Evolutionary conservation across 2,113 vertebrate genomes (phyloP).

Genomic region (Pachycephala philippinensis): DNA sequence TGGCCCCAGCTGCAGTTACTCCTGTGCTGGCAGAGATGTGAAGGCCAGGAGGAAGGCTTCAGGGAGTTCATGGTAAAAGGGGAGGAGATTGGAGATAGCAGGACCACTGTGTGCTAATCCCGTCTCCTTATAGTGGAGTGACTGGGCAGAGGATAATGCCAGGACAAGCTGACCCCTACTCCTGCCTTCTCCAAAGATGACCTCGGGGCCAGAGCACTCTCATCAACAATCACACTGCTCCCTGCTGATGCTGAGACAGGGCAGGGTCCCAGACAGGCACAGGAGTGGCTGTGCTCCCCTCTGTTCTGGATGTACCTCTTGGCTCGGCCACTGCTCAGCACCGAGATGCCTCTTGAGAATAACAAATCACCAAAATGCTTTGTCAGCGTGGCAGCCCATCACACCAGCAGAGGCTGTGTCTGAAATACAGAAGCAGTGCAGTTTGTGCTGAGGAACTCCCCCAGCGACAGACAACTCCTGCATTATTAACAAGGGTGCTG

Average conservation of each 20-base stretch:
- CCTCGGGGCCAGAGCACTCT: background rate
- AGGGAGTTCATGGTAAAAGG: background rate
- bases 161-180: background rate
- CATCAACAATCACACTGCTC: background rate
- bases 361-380: conserved; percentile 28
- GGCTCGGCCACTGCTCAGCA: background rate
- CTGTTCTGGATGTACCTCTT: background rate
- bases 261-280: background rate
- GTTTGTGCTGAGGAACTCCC: conserved; percentile 54
- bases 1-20: background rate
- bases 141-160: background rate
- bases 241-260: background rate
- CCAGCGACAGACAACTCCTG: conserved; percentile 49
- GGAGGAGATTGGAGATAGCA: background rate
- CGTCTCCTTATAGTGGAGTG: background rate
- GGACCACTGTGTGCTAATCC: background rate
- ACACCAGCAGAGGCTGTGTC: background rate
- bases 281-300: background rate
- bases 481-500: conserved; percentile 53
- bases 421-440: conserved; percentile 3
- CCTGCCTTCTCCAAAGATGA: background rate
- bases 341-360: background rate
- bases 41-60: background rate
- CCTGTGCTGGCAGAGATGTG: background rate
- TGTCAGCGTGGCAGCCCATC: conserved; percentile 25